These are phyloP conservation scores for Ceratina calcarata DNA, from an alignment of 1,140 invertebrate genomes.

Conservation along the genomic window DNA sequence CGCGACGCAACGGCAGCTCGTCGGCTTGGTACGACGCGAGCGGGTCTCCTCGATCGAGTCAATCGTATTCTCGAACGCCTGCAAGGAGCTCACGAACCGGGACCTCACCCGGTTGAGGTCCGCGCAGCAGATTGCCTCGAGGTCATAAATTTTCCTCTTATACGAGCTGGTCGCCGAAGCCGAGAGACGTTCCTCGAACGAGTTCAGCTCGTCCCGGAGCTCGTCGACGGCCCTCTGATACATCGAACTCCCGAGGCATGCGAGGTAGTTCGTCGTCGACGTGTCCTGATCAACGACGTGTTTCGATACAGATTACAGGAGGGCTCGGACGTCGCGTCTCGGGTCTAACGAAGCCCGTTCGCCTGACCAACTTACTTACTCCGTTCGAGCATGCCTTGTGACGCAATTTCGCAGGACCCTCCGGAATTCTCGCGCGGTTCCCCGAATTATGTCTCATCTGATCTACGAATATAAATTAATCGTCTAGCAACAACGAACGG, in stretches of 20 bases:
- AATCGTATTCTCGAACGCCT: slow-evolving; percentile 45
- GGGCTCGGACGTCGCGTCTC: background rate
- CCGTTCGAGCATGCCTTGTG: background rate
- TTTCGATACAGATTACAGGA: slow-evolving; percentile 22
- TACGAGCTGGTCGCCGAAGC: slow-evolving; percentile 44
- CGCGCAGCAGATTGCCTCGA: slow-evolving; percentile 55
- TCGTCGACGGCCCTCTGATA: slow-evolving; percentile 37
- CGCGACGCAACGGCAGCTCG: slow-evolving; percentile 9
- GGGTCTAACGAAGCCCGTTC: slow-evolving; percentile 13
- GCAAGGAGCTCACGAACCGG: slow-evolving; percentile 55
- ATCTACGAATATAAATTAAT: slow-evolving; percentile 11
- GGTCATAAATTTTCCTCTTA: slow-evolving; percentile 61
- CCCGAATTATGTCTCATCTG: background rate
- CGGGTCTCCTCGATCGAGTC: slow-evolving; percentile 37
- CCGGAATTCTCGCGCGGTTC: background rate
- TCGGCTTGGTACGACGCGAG: slow-evolving; percentile 27
- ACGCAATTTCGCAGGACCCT: background rate
- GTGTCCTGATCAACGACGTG: slow-evolving; percentile 36
- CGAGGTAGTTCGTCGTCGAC: background rate
- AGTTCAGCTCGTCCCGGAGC: slow-evolving; percentile 32
- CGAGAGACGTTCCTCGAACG: slow-evolving; percentile 40
- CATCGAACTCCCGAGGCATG: slow-evolving; percentile 36
- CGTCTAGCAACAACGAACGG: background rate
- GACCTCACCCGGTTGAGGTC: slow-evolving; percentile 55
- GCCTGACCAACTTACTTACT: slow-evolving; percentile 38